Evolutionary conservation across 2,888 invertebrate genomes (phyloP).

Genomic region (Phengaris alcon): DNA sequence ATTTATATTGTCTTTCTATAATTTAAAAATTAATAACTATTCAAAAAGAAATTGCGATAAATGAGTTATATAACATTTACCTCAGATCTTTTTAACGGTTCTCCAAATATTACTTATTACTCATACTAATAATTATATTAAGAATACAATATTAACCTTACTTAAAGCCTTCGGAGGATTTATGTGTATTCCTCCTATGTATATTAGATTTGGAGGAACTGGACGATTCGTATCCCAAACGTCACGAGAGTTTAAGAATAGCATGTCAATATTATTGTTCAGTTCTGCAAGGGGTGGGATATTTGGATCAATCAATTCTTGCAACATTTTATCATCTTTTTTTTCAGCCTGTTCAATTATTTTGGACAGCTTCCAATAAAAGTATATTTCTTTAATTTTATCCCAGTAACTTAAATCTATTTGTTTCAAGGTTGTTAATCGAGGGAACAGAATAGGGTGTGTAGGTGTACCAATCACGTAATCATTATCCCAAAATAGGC

Average conservation of each 20-base stretch:
- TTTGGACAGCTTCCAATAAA: conserved; percentile 32
- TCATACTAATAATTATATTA: too few relatives aligned
- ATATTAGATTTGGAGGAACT: conserved; percentile 46
- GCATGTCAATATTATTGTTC: conserved; percentile 47
- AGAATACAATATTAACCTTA: conserved; percentile 35
- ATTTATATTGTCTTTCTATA: too few relatives aligned
- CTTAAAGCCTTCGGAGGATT: conserved; percentile 43
- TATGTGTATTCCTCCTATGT: conserved; percentile 49
- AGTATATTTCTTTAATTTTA: conserved; percentile 43
- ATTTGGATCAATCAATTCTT: conserved; percentile 39
- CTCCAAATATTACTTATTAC: too few relatives aligned
- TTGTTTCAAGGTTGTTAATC: conserved; percentile 37
- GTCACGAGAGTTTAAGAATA: conserved; percentile 47
- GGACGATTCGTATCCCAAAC: conserved; percentile 49
- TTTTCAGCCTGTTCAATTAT: conserved; percentile 14
- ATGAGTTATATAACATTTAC: too few relatives aligned
- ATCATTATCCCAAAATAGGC: conserved; percentile 38
- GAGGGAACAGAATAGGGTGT: conserved; percentile 49
- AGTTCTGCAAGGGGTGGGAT: conserved; percentile 41
- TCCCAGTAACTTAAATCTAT: conserved; percentile 48
- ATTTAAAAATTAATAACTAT: too few relatives aligned
- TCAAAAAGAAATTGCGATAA: too few relatives aligned
- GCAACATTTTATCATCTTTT: conserved; percentile 39
- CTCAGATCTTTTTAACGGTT: too few relatives aligned
- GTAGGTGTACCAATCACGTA: conserved; percentile 44